Evolutionary conservation across 1,140 invertebrate genomes (phyloP), one percentile per base, ranked within the genome.

Genomic region (Whitmania pigra): DNA sequence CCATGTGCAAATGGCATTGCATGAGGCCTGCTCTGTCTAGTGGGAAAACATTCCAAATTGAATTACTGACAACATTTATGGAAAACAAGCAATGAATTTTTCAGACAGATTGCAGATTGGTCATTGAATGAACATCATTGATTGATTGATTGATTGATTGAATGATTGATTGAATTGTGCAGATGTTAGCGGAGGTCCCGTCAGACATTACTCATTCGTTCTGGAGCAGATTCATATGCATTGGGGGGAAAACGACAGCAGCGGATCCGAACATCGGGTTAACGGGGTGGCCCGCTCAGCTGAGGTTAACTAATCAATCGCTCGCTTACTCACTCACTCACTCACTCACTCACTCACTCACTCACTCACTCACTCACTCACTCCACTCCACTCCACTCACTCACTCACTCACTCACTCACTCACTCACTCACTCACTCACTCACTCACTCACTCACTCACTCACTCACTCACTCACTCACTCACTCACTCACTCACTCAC

Each of bases 401-500:
- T 68, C 73, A 43, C 73, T 72, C 71, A 54, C 60, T 29, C 73
- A 29, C 71, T 29, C 71, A 13, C n/a, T 36, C 73, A 71, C 22
- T 54, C 49, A 71, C 70, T 71, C 53, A 71, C 70, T 54, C 70
- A 71, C 5, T 40, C 68, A 69, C 29, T 40, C 68, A 68, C 29
- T 29, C n/a, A n/a, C n/a, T n/a, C n/a, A n/a, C n/a, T n/a, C n/a
- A n/a, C n/a, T n/a, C n/a, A n/a, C n/a, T n/a, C n/a, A n/a, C n/a
- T n/a, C n/a, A n/a, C n/a, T n/a, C n/a, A n/a, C n/a, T n/a, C n/a
- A n/a, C n/a, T n/a, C n/a, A n/a, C n/a, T n/a, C n/a, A n/a, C n/a
- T n/a, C n/a, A n/a, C n/a, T n/a, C n/a, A n/a, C n/a, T n/a, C n/a
- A n/a, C n/a, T n/a, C n/a, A n/a, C n/a, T n/a, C n/a, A n/a, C n/a